Evolutionary conservation across 2,888 invertebrate genomes (phyloP).

Genomic region (Lypha dubia): DNA sequence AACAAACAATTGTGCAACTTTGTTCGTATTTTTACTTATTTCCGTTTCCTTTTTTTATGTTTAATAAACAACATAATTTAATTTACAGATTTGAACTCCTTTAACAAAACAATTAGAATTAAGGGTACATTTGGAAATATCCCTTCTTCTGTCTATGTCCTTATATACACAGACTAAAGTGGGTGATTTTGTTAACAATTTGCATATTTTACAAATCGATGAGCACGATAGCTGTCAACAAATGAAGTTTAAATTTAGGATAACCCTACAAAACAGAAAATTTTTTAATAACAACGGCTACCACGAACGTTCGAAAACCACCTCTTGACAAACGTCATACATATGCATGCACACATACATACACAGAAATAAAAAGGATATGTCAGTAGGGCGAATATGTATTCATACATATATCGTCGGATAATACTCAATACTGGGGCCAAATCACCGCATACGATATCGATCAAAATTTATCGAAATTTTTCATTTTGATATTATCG

Average conservation of each 20-base stretch:
- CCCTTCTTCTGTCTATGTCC: not conserved
- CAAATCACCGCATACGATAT: too few species aligned
- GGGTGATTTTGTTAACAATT: constrained; percentile 60
- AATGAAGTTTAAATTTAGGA: constrained; percentile 1
- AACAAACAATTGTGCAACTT: constrained; percentile 8
- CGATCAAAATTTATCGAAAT: too few species aligned
- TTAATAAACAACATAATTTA: not conserved
- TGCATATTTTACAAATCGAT: constrained; percentile 65
- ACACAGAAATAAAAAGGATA: too few species aligned
- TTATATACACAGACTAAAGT: constrained; percentile 19
- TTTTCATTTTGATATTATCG: too few species aligned
- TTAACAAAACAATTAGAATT: not conserved
- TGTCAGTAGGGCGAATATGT: not conserved
- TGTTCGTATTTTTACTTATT: not conserved
- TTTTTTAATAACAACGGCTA: constrained; percentile 43
- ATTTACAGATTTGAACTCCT: not conserved
- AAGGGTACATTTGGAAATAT: constrained; percentile 7
- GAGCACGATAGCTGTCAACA: constrained; percentile 32
- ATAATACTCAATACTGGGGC: too few species aligned
- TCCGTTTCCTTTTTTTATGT: too few species aligned
- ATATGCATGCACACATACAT: not conserved
- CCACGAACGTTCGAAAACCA: constrained; percentile 2
- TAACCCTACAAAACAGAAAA: constrained; percentile 34
- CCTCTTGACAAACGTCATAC: not conserved
- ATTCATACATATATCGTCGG: too few species aligned